phyloP scores from a whole-genome alignment of 2,888 invertebrate species.

The Papilio elwesi region DNA sequence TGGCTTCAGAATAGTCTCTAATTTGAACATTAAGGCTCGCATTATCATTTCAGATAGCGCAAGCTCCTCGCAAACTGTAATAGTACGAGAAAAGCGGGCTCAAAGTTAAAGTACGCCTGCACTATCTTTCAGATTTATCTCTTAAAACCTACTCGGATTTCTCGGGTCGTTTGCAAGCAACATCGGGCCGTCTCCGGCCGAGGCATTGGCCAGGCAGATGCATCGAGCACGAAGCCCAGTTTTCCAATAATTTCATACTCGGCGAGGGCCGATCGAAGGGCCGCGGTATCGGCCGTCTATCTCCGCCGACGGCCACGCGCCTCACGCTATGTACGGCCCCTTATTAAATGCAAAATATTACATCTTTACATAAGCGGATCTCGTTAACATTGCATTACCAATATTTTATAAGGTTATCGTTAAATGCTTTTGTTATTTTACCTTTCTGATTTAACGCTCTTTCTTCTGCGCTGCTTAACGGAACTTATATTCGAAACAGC shows the following conservation, averaged over 20 bases:
- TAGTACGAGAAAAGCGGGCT: constrained; percentile 60
- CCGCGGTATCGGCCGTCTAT: constrained; percentile 68
- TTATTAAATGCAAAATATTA: constrained; percentile 82
- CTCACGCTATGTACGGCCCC: constrained; percentile 62
- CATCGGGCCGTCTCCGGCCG: constrained; percentile 54
- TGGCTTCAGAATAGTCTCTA: constrained; percentile 29
- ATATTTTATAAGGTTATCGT: constrained; percentile 69
- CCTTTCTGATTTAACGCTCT: constrained; percentile 27
- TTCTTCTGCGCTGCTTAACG: constrained; percentile 6
- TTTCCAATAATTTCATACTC: constrained; percentile 82
- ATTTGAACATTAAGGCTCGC: constrained; percentile 46
- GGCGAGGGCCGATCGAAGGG: constrained; percentile 68
- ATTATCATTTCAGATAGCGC: constrained; percentile 31
- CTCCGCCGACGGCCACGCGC: constrained; percentile 76
- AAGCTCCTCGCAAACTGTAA: constrained; percentile 50
- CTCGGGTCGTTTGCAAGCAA: constrained; percentile 70
- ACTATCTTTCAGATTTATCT: constrained; percentile 76
- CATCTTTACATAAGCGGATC: constrained; percentile 74
- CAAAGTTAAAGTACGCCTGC: constrained; percentile 53
- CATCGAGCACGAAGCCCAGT: constrained; percentile 78
- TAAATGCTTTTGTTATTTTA: constrained; percentile 53
- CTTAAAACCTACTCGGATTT: constrained; percentile 68
- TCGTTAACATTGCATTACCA: constrained; percentile 77
- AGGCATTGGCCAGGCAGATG: constrained; percentile 60
- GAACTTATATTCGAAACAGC: background rate